Evolutionary conservation across 2,797 vertebrate species (phyloP).

Genomic region (Mormyrops attenuatus): DNA sequence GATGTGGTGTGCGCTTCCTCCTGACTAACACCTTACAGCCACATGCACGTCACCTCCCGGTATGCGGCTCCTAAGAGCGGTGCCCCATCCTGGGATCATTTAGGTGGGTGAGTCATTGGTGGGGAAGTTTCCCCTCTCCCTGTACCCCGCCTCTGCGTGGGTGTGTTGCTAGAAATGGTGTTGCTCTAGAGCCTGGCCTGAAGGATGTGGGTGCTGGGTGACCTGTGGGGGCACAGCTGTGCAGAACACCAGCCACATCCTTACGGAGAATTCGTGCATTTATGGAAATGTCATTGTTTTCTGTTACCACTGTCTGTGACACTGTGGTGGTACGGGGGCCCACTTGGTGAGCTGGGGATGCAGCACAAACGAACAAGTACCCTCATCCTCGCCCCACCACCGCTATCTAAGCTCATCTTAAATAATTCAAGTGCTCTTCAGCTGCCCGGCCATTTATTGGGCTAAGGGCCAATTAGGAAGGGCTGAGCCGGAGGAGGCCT

Average conservation of each 20-base stretch:
- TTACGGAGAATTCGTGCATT: slow-evolving; percentile 17
- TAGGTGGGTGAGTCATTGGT: slow-evolving; percentile 25
- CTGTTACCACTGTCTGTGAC: not conserved
- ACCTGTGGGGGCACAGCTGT: slow-evolving; percentile 42
- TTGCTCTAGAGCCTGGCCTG: slow-evolving; percentile 17
- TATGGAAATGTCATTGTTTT: not conserved
- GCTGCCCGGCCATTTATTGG: not conserved
- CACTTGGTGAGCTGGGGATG: not conserved
- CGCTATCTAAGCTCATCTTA: not conserved
- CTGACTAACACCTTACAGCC: slow-evolving; percentile 33
- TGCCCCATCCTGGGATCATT: not conserved
- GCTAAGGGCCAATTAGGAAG: not conserved
- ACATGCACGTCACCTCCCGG: slow-evolving; percentile 17
- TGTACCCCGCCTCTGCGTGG: not conserved
- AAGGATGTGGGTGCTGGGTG: slow-evolving; percentile 1
- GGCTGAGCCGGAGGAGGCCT: not conserved
- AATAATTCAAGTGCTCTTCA: slow-evolving; percentile 6
- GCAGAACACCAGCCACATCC: slow-evolving; percentile 38
- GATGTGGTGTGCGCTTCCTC: slow-evolving; percentile 25
- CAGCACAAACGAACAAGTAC: not conserved
- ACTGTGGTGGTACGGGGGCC: not conserved
- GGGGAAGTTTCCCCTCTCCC: slow-evolving; percentile 26
- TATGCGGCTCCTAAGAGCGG: not conserved
- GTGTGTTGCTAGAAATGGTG: slow-evolving; percentile 18
- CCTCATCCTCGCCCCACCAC: not conserved